Percentiles rank a stretch among this genome's conserved stretches.
phyloP scores from a whole-genome alignment of 1,140 invertebrate genomes.

The Formica selysi region DNA sequence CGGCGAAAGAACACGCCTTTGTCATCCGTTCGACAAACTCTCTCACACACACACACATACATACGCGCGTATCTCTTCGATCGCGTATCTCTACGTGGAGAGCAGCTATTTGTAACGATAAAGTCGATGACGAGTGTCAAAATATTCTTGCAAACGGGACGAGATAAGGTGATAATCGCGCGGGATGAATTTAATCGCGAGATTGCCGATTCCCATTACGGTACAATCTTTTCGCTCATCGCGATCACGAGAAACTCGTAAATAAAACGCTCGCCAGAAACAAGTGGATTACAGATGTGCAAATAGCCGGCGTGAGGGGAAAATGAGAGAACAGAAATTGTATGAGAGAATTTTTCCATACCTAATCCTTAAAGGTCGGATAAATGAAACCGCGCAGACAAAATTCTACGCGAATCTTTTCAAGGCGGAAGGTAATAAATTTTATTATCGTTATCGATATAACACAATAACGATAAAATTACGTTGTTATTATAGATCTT shows the following conservation, averaged over 20 bases:
- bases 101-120: constrained; percentile 48
- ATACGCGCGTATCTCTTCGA: constrained; percentile 57
- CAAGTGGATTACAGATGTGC: constrained; percentile 65
- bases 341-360: not conserved
- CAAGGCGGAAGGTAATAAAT: not conserved
- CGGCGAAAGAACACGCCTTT: constrained; percentile 79
- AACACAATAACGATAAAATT: constrained; percentile 7
- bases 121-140: constrained; percentile 26
- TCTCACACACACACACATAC: constrained; percentile 61
- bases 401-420: not conserved
- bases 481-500: not conserved
- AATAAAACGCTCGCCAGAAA: constrained; percentile 25
- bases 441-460: constrained; percentile 56
- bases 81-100: constrained; percentile 59
- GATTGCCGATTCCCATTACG: not conserved
- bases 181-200: constrained; percentile 45
- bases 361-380: not conserved
- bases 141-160: constrained; percentile 33
- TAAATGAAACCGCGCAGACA: constrained; percentile 12
- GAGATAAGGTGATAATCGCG: constrained; percentile 29
- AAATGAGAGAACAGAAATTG: constrained; percentile 24
- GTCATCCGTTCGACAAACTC: constrained; percentile 78
- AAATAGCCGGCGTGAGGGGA: constrained; percentile 28
- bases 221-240: constrained; percentile 17
- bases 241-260: not conserved